phyloP scores from a whole-genome alignment of 1,140 invertebrate genomes.

The Heliconius hermathena region DNA sequence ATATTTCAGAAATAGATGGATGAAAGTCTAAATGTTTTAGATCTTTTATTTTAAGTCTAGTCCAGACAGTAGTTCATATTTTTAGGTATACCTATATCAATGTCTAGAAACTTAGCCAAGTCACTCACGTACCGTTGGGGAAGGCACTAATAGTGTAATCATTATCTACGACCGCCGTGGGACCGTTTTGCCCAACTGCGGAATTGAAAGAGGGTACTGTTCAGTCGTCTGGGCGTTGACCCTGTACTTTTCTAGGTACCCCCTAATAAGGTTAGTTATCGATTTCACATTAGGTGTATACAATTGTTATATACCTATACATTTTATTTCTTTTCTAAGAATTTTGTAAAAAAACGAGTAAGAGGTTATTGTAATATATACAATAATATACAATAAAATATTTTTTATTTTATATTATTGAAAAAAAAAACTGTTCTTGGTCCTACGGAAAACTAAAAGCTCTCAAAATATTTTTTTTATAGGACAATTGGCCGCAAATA shows the following conservation, averaged over 20 bases:
- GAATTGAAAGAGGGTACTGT: constrained; percentile 22
- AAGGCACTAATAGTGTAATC: constrained; percentile 21
- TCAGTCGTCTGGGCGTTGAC: constrained; percentile 28
- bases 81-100: background rate
- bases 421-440: too few species aligned
- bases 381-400: too few species aligned
- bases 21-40: background rate
- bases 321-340: background rate
- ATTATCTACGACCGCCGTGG: constrained; percentile 15
- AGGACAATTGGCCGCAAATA: too few species aligned
- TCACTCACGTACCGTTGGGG: constrained; percentile 10
- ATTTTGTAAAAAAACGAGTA: background rate
- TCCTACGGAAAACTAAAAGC: too few species aligned
- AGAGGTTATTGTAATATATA: too few species aligned
- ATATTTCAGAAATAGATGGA: background rate
- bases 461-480: too few species aligned
- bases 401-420: too few species aligned
- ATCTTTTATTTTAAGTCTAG: background rate
- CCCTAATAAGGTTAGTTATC: background rate
- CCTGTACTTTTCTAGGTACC: background rate
- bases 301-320: background rate
- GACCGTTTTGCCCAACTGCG: constrained; percentile 6
- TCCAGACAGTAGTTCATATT: background rate
- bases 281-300: background rate
- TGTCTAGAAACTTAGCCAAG: constrained; percentile 11